Conservation (phyloP, 2,797 vertebrate species). For the Spinus olivaceus region DNA sequence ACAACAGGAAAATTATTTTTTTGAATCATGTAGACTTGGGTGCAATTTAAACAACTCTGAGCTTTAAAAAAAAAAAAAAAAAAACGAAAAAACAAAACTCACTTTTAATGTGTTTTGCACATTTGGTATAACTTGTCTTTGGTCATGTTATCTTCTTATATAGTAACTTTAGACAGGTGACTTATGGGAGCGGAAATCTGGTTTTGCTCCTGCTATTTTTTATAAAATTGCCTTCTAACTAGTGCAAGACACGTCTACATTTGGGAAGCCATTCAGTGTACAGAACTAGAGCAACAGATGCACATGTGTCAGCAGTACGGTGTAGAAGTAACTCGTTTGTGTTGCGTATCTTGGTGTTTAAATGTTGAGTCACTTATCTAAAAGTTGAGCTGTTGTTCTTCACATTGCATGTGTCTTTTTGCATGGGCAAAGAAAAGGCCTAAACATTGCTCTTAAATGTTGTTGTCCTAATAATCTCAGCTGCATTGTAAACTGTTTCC, state of each 20-base stretch:
- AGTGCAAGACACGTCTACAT: slow-evolving; percentile 97
- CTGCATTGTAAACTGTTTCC: slow-evolving; percentile 98
- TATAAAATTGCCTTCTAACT: slow-evolving; percentile 99
- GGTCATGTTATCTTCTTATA: slow-evolving; percentile 91
- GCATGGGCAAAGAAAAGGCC: slow-evolving; percentile 92
- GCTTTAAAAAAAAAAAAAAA: slow-evolving; percentile 84
- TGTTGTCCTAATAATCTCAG: slow-evolving; percentile 91
- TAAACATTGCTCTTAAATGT: slow-evolving; percentile 95
- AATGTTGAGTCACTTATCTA: slow-evolving; percentile 93
- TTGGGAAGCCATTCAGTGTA: slow-evolving; percentile 99
- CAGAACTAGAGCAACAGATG: slow-evolving; percentile 90
- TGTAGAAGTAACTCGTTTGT: slow-evolving; percentile 91
- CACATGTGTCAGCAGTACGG: slow-evolving; percentile 89
- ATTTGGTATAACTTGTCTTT: slow-evolving; percentile 99
- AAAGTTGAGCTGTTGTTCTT: slow-evolving; percentile 85
- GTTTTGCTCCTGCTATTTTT: slow-evolving; percentile 97
- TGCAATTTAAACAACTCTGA: slow-evolving; percentile 97
- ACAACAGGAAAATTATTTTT: slow-evolving; percentile 94
- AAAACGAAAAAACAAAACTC: slow-evolving; percentile 58
- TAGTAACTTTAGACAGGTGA: slow-evolving; percentile 96
- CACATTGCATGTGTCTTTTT: slow-evolving; percentile 99
- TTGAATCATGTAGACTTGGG: slow-evolving; percentile 94
- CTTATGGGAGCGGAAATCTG: slow-evolving; percentile 89
- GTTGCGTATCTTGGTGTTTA: slow-evolving; percentile 91
- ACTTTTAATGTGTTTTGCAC: slow-evolving; percentile 99